A percentile compares a stretch with the other conserved stretches of the same genome.
phyloP scores from a whole-genome alignment of 2,888 invertebrate species.

The Anarsia innoxiella region DNA sequence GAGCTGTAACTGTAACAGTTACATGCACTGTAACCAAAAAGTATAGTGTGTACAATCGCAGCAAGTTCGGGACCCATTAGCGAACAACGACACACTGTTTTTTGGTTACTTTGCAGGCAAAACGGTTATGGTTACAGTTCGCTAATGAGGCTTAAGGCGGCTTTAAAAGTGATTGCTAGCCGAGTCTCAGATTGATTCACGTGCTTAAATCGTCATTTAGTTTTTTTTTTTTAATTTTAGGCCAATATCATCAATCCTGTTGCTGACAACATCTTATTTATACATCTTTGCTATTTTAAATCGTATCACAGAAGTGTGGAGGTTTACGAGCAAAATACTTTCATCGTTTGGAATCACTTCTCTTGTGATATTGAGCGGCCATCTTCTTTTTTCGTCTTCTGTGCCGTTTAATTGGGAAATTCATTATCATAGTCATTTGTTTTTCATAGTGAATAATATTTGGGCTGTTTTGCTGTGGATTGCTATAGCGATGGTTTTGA shows the following conservation, averaged over 20 bases:
- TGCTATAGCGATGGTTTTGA: slow-evolving; percentile 10
- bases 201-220: too few species aligned
- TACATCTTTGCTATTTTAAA: slow-evolving; percentile 4
- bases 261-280: slow-evolving; percentile 4
- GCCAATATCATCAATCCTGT: slow-evolving; percentile 15
- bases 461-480: slow-evolving; percentile 16
- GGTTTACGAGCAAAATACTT: neutral
- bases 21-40: too few species aligned
- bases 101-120: too few species aligned
- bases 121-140: too few species aligned
- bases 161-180: too few species aligned
- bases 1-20: too few species aligned
- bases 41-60: too few species aligned
- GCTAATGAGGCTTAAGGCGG: too few species aligned
- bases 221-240: slow-evolving; percentile 9
- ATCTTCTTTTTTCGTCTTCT: slow-evolving; percentile 14
- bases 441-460: slow-evolving; percentile 12
- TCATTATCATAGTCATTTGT: slow-evolving; percentile 8
- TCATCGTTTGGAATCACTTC: slow-evolving; percentile 7
- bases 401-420: slow-evolving; percentile 13
- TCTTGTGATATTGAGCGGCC: slow-evolving; percentile 11
- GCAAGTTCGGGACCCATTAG: too few species aligned
- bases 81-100: too few species aligned
- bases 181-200: too few species aligned
- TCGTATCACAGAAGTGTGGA: slow-evolving; percentile 7